Evolutionary conservation across 2,888 invertebrate genomes (phyloP), one percentile per base, ranked within the genome.

Genomic region (Standfussiana lucernea): DNA sequence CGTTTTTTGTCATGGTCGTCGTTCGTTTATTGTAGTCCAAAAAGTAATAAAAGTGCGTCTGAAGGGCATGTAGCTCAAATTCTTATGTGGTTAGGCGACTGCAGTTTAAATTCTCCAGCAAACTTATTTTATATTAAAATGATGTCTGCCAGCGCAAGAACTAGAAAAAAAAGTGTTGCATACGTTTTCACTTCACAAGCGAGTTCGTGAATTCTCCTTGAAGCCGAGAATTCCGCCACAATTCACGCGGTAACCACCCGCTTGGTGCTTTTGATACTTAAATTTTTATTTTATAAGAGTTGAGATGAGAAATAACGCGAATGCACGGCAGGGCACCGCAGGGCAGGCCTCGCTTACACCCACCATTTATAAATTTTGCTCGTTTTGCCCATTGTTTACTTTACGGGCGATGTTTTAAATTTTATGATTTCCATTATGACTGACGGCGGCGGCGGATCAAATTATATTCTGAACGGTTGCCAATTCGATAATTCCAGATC

Each of bases 371-470:
- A 83, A 86, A 88, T 91, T 91, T 93, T 94, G 92, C 92, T 95
- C 94, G 93, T 96, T 96, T 96, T 95, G 89, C 90, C 95, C 95
- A 96, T 96, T 96, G 96, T 96, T 96, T 96, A 94, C 95, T 96
- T 95, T 94, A 94, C 94, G 91, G 93, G 89, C 93, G 93, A 93
- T 93, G 93, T 93, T 94, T 93, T 93, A 94, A 94, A 91, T 93
- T 96, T 96, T 96, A 96, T 94, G 95, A 95, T 95, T 94, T 93
- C 94, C 95, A 94, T 95, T 93, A 93, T 92, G 93, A 93, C 91
- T 92, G 94, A 93, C 93, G 91, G 92, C 89, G 89, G 86, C 86
- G 75, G 83, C 79, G 61, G 79, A 82, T 93, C 94, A 94, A 95
- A 95, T 95, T 95, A 94, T 94, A 92, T 93, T 93, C 93, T 93